phyloP scores from a whole-genome alignment of 2,888 invertebrate species.

The Polietes domitor region DNA sequence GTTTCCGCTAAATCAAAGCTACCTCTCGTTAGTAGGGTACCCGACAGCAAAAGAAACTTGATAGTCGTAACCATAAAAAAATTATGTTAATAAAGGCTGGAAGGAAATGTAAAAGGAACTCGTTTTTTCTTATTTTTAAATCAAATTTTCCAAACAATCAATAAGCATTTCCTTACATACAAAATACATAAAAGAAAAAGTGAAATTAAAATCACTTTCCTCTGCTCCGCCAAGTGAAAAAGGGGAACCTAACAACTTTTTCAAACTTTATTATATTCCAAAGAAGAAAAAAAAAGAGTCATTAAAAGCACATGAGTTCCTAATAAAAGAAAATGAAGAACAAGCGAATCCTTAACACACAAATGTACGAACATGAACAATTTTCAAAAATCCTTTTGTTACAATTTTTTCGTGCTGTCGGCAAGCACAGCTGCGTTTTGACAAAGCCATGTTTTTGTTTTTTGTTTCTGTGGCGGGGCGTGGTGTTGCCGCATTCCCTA shows the following conservation, averaged over 20 bases:
- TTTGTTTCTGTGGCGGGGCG: background rate
- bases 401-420: background rate
- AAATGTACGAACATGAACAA: background rate
- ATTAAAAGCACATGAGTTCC: slow-evolving; percentile 44
- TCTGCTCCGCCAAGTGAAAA: background rate
- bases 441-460: background rate
- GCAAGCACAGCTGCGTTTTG: slow-evolving; percentile 11
- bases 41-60: background rate
- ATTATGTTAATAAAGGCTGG: slow-evolving; percentile 25
- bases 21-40: background rate
- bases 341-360: background rate
- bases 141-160: slow-evolving; percentile 35
- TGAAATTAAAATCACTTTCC: slow-evolving; percentile 26
- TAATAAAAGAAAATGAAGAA: slow-evolving; percentile 14
- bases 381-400: background rate
- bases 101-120: background rate
- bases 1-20: no score
- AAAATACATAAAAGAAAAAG: background rate
- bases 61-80: background rate
- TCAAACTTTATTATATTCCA: slow-evolving; percentile 14
- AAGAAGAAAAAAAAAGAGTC: slow-evolving; percentile 27
- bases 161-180: slow-evolving; percentile 2
- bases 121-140: background rate
- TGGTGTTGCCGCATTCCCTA: background rate
- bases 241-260: background rate